These are phyloP conservation scores for Acipenser oxyrinchus DNA, from an alignment of 2,797 vertebrate genomes.

Conservation along the genomic window DNA sequence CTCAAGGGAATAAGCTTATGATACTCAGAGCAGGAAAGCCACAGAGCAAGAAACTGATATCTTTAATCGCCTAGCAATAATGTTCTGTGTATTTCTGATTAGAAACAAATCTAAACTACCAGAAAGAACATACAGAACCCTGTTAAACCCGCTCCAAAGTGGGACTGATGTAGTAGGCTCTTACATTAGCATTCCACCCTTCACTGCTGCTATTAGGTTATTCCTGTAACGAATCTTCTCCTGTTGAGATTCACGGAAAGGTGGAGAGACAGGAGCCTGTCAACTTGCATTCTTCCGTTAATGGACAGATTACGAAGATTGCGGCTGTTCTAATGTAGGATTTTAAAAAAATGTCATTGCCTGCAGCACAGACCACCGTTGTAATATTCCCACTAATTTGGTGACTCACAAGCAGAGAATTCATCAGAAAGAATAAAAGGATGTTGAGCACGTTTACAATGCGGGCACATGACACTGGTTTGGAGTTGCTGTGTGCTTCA, in stretches of 20 bases:
- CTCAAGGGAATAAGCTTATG: neutral
- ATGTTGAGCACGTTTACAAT: neutral
- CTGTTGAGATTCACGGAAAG: neutral
- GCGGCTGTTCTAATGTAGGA: neutral
- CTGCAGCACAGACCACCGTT: neutral
- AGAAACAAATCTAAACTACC: neutral
- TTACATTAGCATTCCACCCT: neutral
- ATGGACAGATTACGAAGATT: neutral
- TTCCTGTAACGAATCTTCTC: neutral
- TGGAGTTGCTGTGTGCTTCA: neutral
- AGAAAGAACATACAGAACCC: neutral
- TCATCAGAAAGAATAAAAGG: neutral
- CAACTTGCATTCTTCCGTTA: neutral
- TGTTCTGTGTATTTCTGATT: conserved; percentile 1
- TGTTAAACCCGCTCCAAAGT: neutral
- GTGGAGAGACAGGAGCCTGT: neutral
- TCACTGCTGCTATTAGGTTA: neutral
- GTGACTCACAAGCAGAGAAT: neutral
- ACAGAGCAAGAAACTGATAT: conserved; percentile 2
- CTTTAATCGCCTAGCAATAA: neutral
- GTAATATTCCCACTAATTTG: neutral
- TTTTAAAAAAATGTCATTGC: neutral
- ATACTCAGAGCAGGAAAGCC: conserved; percentile 9
- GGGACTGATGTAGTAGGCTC: neutral
- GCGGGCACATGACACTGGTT: neutral